phyloP scores from a whole-genome alignment of 2,888 invertebrate species.

The Drosophila atroscutellata region DNA sequence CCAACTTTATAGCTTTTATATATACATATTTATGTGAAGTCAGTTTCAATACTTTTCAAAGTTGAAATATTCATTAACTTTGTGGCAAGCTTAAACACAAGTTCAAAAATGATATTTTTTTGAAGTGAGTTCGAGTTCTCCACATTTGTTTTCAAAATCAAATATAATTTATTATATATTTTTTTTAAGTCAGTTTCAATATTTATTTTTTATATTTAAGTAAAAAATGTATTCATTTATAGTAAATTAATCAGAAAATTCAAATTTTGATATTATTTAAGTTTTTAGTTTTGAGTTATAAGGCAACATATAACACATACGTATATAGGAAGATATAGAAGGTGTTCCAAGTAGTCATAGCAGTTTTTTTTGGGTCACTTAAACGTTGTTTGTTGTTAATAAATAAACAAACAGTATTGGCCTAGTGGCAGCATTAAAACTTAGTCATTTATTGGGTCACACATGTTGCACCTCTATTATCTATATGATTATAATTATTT shows the following conservation, averaged over 20 bases:
- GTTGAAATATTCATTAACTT: background rate
- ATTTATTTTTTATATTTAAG: too few relatives aligned
- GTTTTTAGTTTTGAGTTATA: fast-evolving
- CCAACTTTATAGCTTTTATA: background rate
- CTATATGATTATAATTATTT: background rate
- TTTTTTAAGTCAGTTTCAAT: background rate
- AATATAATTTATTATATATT: background rate
- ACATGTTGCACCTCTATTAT: background rate
- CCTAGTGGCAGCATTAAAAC: background rate
- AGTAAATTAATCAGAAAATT: too few relatives aligned
- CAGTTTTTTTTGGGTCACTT: background rate
- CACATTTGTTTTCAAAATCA: background rate
- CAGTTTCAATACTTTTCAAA: background rate
- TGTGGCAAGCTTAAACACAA: background rate
- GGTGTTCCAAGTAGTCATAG: background rate
- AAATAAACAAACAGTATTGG: background rate
- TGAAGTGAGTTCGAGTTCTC: background rate
- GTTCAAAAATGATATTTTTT: background rate
- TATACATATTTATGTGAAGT: background rate
- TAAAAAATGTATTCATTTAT: background rate
- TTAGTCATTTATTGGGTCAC: background rate
- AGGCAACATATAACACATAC: background rate
- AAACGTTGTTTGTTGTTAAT: constrained; percentile 2
- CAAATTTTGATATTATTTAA: background rate
- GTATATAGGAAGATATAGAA: background rate